These are phyloP conservation scores for Myrmecobius fasciatus DNA, from an alignment of 2,113 vertebrate species.

Conservation along the genomic window DNA sequence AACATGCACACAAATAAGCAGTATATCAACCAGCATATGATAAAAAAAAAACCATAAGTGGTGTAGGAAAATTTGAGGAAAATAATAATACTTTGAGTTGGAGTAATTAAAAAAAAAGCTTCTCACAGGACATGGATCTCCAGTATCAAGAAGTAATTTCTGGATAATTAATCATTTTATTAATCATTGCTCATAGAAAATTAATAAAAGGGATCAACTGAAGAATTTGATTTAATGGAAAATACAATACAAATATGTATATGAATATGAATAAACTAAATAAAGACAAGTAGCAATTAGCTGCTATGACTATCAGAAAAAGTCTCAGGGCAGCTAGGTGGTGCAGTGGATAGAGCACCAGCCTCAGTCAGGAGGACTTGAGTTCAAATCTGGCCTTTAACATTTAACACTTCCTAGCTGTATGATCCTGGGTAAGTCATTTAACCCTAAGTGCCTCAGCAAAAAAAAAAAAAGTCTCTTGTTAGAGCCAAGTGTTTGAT, in stretches of 20 bases:
- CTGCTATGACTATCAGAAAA: not conserved
- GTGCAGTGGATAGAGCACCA: no score
- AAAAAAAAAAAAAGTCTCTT: not conserved
- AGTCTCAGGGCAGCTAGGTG: no score
- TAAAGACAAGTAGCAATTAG: not conserved
- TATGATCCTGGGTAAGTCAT: no score
- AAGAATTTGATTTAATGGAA: not conserved
- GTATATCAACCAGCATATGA: not conserved
- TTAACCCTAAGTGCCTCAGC: no score
- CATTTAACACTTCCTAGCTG: no score
- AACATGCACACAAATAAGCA: not conserved
- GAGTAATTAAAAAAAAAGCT: not conserved
- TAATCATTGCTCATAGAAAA: no score
- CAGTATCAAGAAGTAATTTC: no score
- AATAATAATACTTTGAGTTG: not conserved
- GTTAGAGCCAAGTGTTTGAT: no score
- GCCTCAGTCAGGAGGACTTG: no score
- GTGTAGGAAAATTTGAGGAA: not conserved
- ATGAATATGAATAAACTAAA: not conserved
- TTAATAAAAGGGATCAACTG: no score
- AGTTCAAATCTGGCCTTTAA: no score
- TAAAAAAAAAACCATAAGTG: not conserved
- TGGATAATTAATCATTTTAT: no score
- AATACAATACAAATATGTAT: not conserved
- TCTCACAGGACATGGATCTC: not conserved